phyloP scores from a whole-genome alignment of 2,797 vertebrate species.

The Halcyon smyrnensis region DNA sequence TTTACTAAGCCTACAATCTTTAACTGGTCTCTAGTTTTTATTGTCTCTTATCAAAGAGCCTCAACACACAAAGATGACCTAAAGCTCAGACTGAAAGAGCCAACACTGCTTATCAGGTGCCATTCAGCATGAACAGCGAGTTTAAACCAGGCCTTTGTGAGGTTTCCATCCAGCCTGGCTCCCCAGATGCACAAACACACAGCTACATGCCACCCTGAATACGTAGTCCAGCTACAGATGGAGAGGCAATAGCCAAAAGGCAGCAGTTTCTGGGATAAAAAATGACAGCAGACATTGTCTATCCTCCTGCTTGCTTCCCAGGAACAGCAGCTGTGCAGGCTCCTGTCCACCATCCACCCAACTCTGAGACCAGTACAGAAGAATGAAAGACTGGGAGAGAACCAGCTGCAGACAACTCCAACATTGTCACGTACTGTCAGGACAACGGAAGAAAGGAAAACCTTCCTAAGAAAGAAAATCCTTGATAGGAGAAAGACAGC shows the following conservation, averaged over 20 bases:
- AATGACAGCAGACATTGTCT: neutral
- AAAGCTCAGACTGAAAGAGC: neutral
- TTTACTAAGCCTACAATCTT: neutral
- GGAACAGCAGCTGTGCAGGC: neutral
- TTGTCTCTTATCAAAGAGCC: neutral
- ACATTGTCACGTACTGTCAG: neutral
- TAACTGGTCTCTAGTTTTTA: neutral
- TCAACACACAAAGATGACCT: neutral
- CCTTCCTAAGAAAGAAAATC: neutral
- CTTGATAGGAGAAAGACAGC: neutral
- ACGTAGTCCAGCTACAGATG: neutral
- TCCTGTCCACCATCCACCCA: neutral
- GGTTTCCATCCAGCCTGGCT: neutral
- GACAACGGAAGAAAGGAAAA: neutral
- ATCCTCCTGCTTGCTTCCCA: neutral
- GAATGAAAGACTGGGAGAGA: neutral
- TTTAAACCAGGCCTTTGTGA: neutral
- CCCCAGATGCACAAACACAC: neutral
- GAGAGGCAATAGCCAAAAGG: neutral
- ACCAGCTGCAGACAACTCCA: neutral
- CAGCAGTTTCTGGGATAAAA: neutral
- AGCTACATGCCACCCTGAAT: neutral
- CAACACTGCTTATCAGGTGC: neutral
- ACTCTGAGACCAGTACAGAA: neutral
- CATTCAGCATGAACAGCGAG: neutral